These are phyloP conservation scores for Ennomos fuscantarius DNA, from an alignment of 2,888 invertebrate genomes.

Conservation along the genomic window DNA sequence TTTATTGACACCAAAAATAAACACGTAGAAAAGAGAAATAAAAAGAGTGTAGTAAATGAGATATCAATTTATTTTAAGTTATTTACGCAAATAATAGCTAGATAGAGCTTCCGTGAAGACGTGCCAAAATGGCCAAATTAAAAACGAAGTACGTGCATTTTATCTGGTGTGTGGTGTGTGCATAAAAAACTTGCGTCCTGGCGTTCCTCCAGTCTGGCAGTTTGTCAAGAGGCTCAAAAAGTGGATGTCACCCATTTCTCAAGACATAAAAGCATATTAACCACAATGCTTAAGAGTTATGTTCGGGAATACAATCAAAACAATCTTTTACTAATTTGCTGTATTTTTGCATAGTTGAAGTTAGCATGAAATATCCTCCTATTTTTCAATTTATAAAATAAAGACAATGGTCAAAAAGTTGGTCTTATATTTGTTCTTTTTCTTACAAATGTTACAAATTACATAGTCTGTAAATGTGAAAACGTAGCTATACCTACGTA, in stretches of 20 bases:
- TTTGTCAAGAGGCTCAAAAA: conserved; percentile 48
- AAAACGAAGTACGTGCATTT: conserved; percentile 70
- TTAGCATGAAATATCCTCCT: too few species aligned
- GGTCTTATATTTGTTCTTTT: too few species aligned
- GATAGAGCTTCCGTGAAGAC: conserved; percentile 69
- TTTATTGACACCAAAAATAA: too few species aligned
- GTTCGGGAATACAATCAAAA: neutral
- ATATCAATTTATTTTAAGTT: neutral
- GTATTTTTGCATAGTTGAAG: too few species aligned
- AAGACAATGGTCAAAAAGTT: too few species aligned
- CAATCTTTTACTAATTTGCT: too few species aligned
- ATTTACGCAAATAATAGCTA: conserved; percentile 72
- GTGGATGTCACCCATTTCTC: conserved; percentile 9
- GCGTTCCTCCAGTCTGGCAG: conserved; percentile 62
- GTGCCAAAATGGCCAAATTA: conserved; percentile 82
- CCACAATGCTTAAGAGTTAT: neutral
- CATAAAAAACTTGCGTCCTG: conserved; percentile 68
- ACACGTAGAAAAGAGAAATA: too few species aligned
- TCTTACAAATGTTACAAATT: too few species aligned
- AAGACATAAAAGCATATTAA: conserved; percentile 16
- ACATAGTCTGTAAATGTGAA: too few species aligned
- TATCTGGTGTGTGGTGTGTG: conserved; percentile 57
- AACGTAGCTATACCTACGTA: too few species aligned
- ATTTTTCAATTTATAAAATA: too few species aligned
- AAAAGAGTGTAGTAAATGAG: too few species aligned